These are phyloP conservation scores for Halcyon badia DNA, from an alignment of 2,797 vertebrate genomes.

Conservation along the genomic window DNA sequence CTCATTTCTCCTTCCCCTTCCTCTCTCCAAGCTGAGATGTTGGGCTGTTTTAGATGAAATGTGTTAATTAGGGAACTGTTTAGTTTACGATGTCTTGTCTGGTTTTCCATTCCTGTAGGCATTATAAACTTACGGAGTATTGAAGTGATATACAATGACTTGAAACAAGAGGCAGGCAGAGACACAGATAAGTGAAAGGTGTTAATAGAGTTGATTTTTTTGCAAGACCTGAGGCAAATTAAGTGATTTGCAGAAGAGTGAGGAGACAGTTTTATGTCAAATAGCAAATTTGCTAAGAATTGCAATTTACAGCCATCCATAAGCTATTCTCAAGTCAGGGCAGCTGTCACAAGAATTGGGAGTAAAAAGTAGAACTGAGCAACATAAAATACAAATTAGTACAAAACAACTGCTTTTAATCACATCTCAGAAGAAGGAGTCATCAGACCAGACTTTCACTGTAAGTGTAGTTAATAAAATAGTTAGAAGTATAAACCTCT, in stretches of 20 bases:
- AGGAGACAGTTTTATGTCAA: neutral
- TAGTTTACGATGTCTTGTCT: neutral
- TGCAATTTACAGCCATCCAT: neutral
- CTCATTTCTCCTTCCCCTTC: neutral
- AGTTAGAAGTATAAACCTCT: neutral
- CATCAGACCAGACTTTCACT: neutral
- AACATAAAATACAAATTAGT: neutral
- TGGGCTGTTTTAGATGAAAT: conserved; percentile 1
- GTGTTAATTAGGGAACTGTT: conserved; percentile 35
- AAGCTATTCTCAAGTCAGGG: neutral
- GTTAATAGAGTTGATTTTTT: neutral
- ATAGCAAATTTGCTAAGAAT: neutral
- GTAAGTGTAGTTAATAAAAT: neutral
- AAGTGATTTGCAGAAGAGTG: neutral
- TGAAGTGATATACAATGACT: neutral
- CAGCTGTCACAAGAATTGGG: neutral
- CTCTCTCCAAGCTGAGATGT: neutral
- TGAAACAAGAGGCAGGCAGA: neutral
- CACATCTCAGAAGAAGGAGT: neutral
- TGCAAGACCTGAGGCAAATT: neutral
- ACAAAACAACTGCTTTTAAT: neutral
- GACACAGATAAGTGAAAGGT: neutral
- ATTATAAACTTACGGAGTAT: neutral
- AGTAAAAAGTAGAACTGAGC: neutral
- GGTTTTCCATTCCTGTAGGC: neutral